Base-by-base conservation (phyloP, 2,797 vertebrate genomes). In the Kryptopterus vitreolus region DNA sequence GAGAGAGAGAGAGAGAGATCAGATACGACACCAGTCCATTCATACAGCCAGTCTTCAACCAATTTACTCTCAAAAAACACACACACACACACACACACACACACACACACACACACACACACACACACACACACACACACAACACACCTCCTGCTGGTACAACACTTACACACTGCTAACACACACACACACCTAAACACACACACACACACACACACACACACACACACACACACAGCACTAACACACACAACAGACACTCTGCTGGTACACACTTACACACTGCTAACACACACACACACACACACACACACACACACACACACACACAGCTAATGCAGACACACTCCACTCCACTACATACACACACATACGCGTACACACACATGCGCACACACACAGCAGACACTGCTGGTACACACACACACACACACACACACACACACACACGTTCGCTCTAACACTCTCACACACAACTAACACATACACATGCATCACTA, bases 11-110 rank as follows among this genome's bases (percentile, higher is more conserved):
- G 7, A 24, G 55, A n/a, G 4, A 24, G 22, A 52, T 29, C 68
- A 50, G 24, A 70, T 70, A 50, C 18, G 16, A 50, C 66, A 52
- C 24, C 46, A 70, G 66, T 50, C 16, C 66, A 70, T 50, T 70
- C 26, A 70, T 5, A 20, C 11, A 71, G 69, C 29, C 16, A 33
- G 48, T 53, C 69, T 71, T 71, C 9, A 71, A 71, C 22, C 29
- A 71, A 53, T 53, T 71, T 53, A n/a, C 48, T 70, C 24, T 20
- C 15, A 31, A 29, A 29, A 70, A 53, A 43, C 46, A 52, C 68
- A 70, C 26, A 70, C 43, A 46, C 24, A 58, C 57, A 58, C 57
- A 58, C n/a, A 58, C 2, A 55, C 16, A 55, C 4, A 55, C 3
- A 16, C 53, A 3, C 57, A 26, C 57, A 58, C n/a, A 26, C n/a